Conservation (phyloP, 2,888 invertebrate species). For the Scrobipalpa costella region DNA sequence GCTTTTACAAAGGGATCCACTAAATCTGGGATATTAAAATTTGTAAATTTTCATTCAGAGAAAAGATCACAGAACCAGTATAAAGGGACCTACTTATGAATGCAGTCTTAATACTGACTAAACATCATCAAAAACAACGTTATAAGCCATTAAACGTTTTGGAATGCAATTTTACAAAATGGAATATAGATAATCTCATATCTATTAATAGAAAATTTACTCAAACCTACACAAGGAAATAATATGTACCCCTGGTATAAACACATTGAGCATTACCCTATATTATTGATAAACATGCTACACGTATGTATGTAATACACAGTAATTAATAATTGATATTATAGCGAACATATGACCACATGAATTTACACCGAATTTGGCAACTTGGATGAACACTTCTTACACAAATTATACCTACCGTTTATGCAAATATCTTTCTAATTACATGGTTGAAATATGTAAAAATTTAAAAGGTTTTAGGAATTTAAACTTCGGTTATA, state of each 20-base stretch:
- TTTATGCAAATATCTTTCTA: constrained; percentile 39
- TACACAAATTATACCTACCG: constrained; percentile 45
- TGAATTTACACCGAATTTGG: constrained; percentile 74
- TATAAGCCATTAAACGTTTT: constrained; percentile 52
- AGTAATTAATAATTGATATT: constrained; percentile 67
- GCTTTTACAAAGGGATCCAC: constrained; percentile 70
- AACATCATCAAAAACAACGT: constrained; percentile 61
- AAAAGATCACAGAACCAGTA: constrained; percentile 60
- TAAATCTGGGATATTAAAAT: constrained; percentile 65
- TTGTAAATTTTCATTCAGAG: constrained; percentile 63
- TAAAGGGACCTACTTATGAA: constrained; percentile 64
- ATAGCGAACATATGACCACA: constrained; percentile 67
- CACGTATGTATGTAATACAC: constrained; percentile 58
- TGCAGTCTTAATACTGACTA: constrained; percentile 72
- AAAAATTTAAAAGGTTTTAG: constrained; percentile 29
- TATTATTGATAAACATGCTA: constrained; percentile 74
- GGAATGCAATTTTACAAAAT: constrained; percentile 69
- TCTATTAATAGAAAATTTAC: constrained; percentile 54
- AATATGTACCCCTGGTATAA: constrained; percentile 68
- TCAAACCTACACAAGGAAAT: constrained; percentile 57
- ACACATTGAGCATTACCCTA: constrained; percentile 78
- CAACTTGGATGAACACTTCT: constrained; percentile 76
- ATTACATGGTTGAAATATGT: constrained; percentile 11
- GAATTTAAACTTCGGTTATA: constrained; percentile 32
- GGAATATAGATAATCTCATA: constrained; percentile 51